Conservation (phyloP, 1,140 invertebrate genomes). For the Eulimnadia texana region DNA sequence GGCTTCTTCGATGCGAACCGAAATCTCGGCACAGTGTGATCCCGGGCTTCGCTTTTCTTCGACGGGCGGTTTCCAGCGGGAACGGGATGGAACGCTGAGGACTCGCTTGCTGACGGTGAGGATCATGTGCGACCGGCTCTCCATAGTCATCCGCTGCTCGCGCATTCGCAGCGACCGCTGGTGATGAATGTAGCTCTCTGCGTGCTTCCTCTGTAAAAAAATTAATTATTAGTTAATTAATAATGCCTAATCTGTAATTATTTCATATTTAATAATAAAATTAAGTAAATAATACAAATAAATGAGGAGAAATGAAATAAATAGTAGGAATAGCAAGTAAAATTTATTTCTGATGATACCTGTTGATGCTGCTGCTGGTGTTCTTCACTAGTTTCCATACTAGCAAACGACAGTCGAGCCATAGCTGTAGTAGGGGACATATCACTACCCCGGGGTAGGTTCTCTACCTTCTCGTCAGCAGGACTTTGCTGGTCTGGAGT, state of each 20-base stretch:
- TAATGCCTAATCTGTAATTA: no score
- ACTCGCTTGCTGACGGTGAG: constrained; percentile 5
- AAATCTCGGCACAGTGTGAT: constrained; percentile 5
- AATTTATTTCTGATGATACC: neutral
- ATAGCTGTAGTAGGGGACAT: constrained; percentile 31
- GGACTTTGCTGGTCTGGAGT: constrained; percentile 12
- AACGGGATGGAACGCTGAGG: neutral
- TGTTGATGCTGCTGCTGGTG: neutral
- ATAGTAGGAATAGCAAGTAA: no score
- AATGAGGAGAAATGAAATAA: no score
- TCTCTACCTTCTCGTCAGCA: neutral
- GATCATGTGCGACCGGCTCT: constrained; percentile 9
- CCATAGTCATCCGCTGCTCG: constrained; percentile 1
- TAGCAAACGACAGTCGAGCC: constrained; percentile 29
- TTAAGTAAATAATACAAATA: no score
- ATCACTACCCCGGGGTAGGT: constrained; percentile 16
- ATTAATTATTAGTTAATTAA: no score
- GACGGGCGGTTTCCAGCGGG: neutral
- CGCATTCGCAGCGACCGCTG: constrained; percentile 3
- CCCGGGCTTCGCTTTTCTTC: neutral
- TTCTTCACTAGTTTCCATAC: neutral
- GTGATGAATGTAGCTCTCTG: constrained; percentile 3
- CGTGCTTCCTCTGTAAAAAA: neutral
- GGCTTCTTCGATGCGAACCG: constrained; percentile 8
- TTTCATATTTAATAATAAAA: no score